A percentile compares a stretch with the other conserved stretches of the same genome.
Conservation (phyloP, 1,140 invertebrate genomes). For the Drosophila kikkawai region DNA sequence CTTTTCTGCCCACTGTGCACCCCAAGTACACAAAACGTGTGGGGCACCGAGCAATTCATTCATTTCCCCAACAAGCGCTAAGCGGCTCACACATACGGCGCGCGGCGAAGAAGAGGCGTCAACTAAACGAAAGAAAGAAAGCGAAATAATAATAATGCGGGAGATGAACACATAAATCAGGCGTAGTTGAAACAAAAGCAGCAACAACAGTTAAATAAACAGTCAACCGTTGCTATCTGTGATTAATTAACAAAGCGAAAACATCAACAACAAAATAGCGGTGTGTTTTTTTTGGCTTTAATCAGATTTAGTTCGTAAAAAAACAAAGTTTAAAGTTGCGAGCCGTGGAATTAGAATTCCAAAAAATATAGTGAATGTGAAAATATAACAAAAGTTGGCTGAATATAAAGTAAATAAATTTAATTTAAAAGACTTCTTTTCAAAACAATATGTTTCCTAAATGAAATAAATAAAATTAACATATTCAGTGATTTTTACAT, state of each 20-base stretch:
- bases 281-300: constrained; percentile 17
- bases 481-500: neutral
- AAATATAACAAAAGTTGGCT: no score
- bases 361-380: constrained; percentile 2
- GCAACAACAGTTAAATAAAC: constrained; percentile 24
- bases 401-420: neutral
- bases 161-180: constrained; percentile 68
- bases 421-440: neutral
- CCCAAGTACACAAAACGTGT: constrained; percentile 68
- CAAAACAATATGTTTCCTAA: neutral
- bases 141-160: constrained; percentile 45
- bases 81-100: constrained; percentile 53
- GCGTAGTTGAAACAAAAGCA: constrained; percentile 24
- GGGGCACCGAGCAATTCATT: constrained; percentile 58
- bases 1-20: constrained; percentile 4
- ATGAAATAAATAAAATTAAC: neutral
- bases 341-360: neutral
- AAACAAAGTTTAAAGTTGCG: constrained; percentile 1
- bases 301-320: constrained; percentile 20
- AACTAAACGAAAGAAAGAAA: constrained; percentile 34
- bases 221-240: constrained; percentile 65
- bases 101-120: constrained; percentile 13
- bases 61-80: constrained; percentile 68
- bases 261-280: constrained; percentile 38
- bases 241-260: constrained; percentile 62